A percentile compares a stretch with the other conserved stretches of the same genome.
Evolutionary conservation across 1,140 invertebrate genomes (phyloP).

Genomic region (Doryteuthis pealeii): DNA sequence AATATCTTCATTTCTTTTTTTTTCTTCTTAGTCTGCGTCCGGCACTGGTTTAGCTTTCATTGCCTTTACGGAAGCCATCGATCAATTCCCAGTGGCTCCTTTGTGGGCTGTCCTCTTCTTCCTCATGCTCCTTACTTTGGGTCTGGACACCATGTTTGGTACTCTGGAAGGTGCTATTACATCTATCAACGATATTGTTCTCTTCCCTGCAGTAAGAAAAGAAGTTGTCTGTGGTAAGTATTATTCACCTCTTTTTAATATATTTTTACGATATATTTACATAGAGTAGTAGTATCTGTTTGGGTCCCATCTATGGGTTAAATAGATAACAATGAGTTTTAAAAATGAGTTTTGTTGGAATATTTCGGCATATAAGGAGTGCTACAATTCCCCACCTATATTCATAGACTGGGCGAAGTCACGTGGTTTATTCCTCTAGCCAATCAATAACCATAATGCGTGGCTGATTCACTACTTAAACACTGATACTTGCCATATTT

Average conservation of each 20-base stretch:
- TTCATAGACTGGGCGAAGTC: no score
- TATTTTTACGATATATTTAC: no score
- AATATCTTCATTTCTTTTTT: no score
- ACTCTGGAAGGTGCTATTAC: constrained; percentile 47
- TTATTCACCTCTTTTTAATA: constrained; percentile 10
- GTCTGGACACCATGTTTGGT: constrained; percentile 50
- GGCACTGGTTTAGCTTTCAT: constrained; percentile 82
- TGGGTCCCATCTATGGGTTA: no score
- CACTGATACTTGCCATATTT: no score
- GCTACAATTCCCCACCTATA: no score
- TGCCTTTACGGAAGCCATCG: constrained; percentile 81
- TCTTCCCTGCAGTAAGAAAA: constrained; percentile 38
- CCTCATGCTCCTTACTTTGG: constrained; percentile 60
- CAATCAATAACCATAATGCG: no score
- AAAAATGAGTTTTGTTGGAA: no score
- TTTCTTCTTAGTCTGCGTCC: constrained; percentile 35
- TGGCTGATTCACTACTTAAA: no score
- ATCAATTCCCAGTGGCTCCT: constrained; percentile 75
- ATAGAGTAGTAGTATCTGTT: constrained; percentile 25
- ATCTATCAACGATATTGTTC: constrained; percentile 45
- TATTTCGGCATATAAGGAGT: no score
- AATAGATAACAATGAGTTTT: no score
- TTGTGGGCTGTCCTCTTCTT: constrained; percentile 84
- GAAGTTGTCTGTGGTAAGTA: constrained; percentile 41
- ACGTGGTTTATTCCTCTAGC: no score